A percentile compares a stretch with the other conserved stretches of the same genome.
Evolutionary conservation across 2,888 invertebrate genomes (phyloP).

Genomic region (Timema cristinae): DNA sequence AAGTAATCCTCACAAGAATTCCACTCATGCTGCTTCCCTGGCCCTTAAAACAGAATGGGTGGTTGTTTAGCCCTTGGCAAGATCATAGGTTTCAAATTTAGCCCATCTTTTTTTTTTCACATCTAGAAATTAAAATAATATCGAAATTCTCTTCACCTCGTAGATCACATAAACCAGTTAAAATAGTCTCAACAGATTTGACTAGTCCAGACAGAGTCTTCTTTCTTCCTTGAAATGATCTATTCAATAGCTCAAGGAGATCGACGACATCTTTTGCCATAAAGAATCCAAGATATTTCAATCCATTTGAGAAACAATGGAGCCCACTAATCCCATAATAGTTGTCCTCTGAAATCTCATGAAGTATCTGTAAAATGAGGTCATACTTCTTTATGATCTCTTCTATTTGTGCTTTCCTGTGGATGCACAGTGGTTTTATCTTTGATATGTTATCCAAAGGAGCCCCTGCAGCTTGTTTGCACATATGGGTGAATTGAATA

Average conservation of each 20-base stretch:
- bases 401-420: slow-evolving; percentile 20
- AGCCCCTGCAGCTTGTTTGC: slow-evolving; percentile 11
- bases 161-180: slow-evolving; percentile 6
- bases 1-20: slow-evolving; percentile 9
- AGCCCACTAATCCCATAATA: slow-evolving; percentile 18
- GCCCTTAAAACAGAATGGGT: not conserved
- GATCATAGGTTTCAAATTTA: slow-evolving; percentile 6
- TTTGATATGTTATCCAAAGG: not conserved
- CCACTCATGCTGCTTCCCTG: not conserved
- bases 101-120: slow-evolving; percentile 6
- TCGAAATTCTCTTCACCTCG: slow-evolving; percentile 16
- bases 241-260: slow-evolving; percentile 18
- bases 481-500: slow-evolving; percentile 15
- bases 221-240: slow-evolving; percentile 12
- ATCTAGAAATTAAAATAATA: not conserved
- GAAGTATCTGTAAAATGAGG: slow-evolving; percentile 17
- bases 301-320: slow-evolving; percentile 12
- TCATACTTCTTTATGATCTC: slow-evolving; percentile 12
- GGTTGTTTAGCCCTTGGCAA: not conserved
- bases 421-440: slow-evolving; percentile 19
- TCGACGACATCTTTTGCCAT: slow-evolving; percentile 18
- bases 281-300: slow-evolving; percentile 14
- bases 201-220: slow-evolving; percentile 17
- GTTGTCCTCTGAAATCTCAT: slow-evolving; percentile 15
- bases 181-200: slow-evolving; percentile 8